phyloP scores from a whole-genome alignment of 2,797 vertebrate species.

The Mastacembelus armatus region DNA sequence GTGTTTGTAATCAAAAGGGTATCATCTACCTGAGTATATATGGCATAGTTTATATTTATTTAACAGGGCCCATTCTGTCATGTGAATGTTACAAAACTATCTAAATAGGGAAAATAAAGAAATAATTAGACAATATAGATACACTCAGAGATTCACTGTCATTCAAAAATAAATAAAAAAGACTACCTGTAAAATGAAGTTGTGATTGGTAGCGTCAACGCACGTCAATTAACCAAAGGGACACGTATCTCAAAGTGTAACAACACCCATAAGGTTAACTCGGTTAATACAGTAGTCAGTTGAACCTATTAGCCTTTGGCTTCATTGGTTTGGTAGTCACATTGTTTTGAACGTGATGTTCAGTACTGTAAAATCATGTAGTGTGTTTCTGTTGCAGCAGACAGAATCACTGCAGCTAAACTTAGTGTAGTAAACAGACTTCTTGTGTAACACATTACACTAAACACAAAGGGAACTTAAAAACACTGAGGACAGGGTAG shows the following conservation, averaged over 20 bases:
- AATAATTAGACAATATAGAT: background rate
- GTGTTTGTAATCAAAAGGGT: conserved; percentile 27
- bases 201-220: conserved; percentile 2
- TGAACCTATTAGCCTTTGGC: conserved; percentile 44
- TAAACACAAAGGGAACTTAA: conserved; percentile 7
- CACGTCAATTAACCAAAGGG: background rate
- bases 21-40: conserved; percentile 59
- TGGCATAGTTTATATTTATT: background rate
- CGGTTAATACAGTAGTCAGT: conserved; percentile 6
- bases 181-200: background rate
- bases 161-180: background rate
- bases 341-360: conserved; percentile 16
- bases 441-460: conserved; percentile 31
- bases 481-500: conserved; percentile 29
- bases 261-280: conserved; percentile 2
- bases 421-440: conserved; percentile 33
- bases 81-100: background rate
- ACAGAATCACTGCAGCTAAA: conserved; percentile 21
- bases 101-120: background rate
- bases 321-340: conserved; percentile 31
- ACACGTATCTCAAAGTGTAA: conserved; percentile 3
- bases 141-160: background rate
- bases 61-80: background rate
- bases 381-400: conserved; percentile 14
- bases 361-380: conserved; percentile 11